A percentile compares a stretch with the other conserved stretches of the same genome.
Conservation (phyloP, 2,113 vertebrate species). For the Meriones unguiculatus region DNA sequence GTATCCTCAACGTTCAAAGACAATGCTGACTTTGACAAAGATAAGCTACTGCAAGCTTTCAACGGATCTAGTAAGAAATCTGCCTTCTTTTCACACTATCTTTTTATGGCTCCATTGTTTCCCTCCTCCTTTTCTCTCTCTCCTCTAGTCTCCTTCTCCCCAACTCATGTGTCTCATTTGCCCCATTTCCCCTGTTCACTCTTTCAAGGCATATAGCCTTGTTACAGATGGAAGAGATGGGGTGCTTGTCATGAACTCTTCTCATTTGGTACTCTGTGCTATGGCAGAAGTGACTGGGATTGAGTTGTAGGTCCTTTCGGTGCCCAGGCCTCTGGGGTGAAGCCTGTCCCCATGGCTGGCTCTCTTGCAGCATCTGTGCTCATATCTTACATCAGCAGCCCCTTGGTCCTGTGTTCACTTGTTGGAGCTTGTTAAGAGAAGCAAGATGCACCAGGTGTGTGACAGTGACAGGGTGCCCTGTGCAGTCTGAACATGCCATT, state of each 20-base stretch:
- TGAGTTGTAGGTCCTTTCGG: background rate
- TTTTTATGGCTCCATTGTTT: background rate
- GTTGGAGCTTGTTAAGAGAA: slow-evolving; percentile 57
- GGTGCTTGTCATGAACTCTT: background rate
- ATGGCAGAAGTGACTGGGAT: background rate
- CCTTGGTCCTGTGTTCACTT: slow-evolving; percentile 48
- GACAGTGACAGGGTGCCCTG: background rate
- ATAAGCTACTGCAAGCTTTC: background rate
- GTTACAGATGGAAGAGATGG: background rate
- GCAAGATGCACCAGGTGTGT: slow-evolving; percentile 32
- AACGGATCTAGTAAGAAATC: background rate
- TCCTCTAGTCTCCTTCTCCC: background rate
- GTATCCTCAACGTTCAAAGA: background rate
- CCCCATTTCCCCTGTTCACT: background rate
- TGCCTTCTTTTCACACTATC: background rate
- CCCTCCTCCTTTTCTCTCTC: background rate
- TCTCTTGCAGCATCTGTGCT: slow-evolving; percentile 12
- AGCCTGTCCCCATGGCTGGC: background rate
- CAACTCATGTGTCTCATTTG: background rate
- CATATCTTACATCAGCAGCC: slow-evolving; percentile 56
- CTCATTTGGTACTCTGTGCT: background rate
- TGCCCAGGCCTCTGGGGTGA: background rate
- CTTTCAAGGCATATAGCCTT: background rate
- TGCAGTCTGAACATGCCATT: background rate
- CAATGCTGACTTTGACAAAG: background rate